Evolutionary conservation across 2,888 invertebrate genomes (phyloP).

Genomic region (Melanargia galathea): DNA sequence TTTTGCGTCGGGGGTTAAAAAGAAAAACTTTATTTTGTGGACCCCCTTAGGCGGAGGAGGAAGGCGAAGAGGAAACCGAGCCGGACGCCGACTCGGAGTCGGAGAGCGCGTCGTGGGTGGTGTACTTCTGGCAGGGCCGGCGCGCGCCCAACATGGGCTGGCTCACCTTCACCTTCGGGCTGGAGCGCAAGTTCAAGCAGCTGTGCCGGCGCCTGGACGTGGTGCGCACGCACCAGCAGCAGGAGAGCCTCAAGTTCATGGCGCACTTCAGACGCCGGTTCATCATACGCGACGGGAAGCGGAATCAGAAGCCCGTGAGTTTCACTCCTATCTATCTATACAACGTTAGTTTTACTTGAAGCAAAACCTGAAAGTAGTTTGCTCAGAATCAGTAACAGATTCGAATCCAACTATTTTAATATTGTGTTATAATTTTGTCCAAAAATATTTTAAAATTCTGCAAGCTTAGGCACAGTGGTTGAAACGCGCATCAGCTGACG

Average conservation of each 20-base stretch:
- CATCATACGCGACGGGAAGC: constrained; percentile 94
- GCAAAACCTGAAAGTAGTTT: too few relatives aligned
- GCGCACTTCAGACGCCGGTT: constrained; percentile 97
- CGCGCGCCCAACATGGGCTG: constrained; percentile 99
- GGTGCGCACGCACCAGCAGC: constrained; percentile 98
- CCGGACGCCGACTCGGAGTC: constrained; percentile 74
- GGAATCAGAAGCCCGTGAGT: constrained; percentile 79
- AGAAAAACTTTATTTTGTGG: background rate
- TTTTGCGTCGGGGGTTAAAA: too few relatives aligned
- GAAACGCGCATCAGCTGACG: too few relatives aligned
- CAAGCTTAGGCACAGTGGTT: too few relatives aligned
- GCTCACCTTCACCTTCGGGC: constrained; percentile 98
- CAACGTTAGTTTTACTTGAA: too few relatives aligned
- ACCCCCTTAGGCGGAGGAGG: constrained; percentile 71
- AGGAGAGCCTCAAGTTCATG: constrained; percentile 99
- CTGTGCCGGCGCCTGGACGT: constrained; percentile 86
- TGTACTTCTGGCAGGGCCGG: constrained; percentile 99
- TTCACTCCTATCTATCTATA: background rate
- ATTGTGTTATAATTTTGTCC: too few relatives aligned
- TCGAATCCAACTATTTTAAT: too few relatives aligned
- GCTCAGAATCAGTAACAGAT: too few relatives aligned
- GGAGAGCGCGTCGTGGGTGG: constrained; percentile 88
- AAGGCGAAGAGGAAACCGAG: constrained; percentile 55
- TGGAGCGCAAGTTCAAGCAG: constrained; percentile 76
- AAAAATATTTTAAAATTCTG: too few relatives aligned